Conservation (phyloP, 2,113 vertebrate species). For the Mohoua ochrocephala region DNA sequence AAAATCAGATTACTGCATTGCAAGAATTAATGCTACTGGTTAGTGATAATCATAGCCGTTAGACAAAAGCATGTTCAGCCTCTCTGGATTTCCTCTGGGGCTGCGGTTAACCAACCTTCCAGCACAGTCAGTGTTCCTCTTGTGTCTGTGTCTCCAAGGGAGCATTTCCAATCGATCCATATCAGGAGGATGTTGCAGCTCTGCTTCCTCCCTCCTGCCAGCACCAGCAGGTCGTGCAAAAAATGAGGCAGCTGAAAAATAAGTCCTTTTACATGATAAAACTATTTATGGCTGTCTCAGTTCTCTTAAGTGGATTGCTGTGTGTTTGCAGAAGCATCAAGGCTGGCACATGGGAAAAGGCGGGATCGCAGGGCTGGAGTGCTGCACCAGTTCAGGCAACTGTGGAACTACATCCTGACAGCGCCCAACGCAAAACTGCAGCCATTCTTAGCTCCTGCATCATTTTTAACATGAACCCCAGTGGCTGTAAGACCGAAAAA, state of each 20-base stretch:
- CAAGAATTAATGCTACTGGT: background rate
- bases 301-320: background rate
- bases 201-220: background rate
- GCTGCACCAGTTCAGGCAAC: background rate
- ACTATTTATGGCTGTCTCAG: background rate
- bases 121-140: rapidly evolving
- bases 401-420: background rate
- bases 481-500: rapidly evolving
- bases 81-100: background rate
- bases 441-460: background rate
- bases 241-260: background rate
- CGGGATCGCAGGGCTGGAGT: background rate
- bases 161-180: background rate
- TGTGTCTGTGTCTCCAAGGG: too few species aligned
- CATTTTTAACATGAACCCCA: background rate
- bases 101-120: background rate
- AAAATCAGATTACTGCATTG: background rate
- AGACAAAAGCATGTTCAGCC: background rate
- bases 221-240: rapidly evolving
- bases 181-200: background rate
- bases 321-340: background rate
- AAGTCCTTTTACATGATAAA: background rate
- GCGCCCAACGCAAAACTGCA: background rate
- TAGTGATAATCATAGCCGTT: background rate
- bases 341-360: background rate